Evolutionary conservation across 1,140 invertebrate genomes (phyloP).

Genomic region (Manduca sexta): DNA sequence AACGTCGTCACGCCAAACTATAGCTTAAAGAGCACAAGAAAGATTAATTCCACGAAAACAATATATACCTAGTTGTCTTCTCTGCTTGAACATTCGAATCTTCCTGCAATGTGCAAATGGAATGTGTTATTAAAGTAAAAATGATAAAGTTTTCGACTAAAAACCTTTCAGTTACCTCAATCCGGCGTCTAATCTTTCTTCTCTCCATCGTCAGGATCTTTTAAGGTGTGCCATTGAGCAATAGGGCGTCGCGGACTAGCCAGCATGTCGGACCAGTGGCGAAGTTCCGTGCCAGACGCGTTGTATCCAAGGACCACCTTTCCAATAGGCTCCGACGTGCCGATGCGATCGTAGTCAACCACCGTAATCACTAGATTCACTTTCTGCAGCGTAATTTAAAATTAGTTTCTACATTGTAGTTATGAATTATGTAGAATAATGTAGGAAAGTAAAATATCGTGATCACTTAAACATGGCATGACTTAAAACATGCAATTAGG

Average conservation of each 20-base stretch:
- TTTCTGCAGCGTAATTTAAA: slow-evolving; percentile 83
- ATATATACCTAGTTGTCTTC: slow-evolving; percentile 3
- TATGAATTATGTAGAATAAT: too few species aligned
- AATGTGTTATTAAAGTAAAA: too few species aligned
- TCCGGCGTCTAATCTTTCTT: slow-evolving; percentile 83
- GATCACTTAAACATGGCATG: too few species aligned
- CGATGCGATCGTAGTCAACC: slow-evolving; percentile 99
- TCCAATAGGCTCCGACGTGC: slow-evolving; percentile 99
- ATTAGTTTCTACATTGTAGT: too few species aligned
- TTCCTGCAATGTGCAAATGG: background rate
- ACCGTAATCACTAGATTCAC: slow-evolving; percentile 98
- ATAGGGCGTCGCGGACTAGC: slow-evolving; percentile 98
- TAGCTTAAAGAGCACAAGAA: background rate
- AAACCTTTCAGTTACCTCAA: too few species aligned
- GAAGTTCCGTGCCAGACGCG: slow-evolving; percentile 96
- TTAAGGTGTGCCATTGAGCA: slow-evolving; percentile 99
- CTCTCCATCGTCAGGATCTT: slow-evolving; percentile 95
- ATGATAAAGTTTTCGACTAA: too few species aligned
- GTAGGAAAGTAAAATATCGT: too few species aligned
- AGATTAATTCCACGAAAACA: slow-evolving; percentile 3
- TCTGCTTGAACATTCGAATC: background rate
- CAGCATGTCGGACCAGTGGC: slow-evolving; percentile 99
- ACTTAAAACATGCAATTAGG: too few species aligned
- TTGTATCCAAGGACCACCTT: slow-evolving; percentile 98
- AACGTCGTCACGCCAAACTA: too few species aligned